Conservation (phyloP, 2,888 invertebrate genomes). For the Morinoia aosen region DNA sequence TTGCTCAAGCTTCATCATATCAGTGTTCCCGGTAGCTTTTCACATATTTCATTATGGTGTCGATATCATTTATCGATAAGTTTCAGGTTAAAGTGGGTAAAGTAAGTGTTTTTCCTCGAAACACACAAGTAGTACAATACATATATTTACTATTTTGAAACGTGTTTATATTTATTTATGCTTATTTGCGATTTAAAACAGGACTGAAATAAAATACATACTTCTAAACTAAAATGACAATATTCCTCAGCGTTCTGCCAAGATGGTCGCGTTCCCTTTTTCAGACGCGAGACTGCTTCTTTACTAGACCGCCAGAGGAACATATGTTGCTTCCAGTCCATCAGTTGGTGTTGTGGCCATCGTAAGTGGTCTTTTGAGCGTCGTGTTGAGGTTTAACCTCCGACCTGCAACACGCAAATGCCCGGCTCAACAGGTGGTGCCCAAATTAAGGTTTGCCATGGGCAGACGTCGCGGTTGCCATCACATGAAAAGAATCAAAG, state of each 20-base stretch:
- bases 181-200: neutral
- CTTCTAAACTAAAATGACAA: neutral
- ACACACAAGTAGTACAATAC: too few relatives aligned
- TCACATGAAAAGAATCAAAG: neutral
- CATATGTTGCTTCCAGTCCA: conserved; percentile 25
- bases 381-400: conserved; percentile 46
- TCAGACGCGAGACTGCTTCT: neutral
- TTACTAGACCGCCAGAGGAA: neutral
- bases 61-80: too few relatives aligned
- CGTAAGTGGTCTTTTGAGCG: conserved; percentile 22
- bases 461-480: neutral
- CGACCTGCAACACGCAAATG: conserved; percentile 50
- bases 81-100: too few relatives aligned
- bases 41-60: too few relatives aligned
- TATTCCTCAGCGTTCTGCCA: neutral
- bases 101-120: too few relatives aligned
- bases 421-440: neutral
- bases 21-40: too few relatives aligned
- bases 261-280: neutral
- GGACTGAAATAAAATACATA: neutral
- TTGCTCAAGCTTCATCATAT: too few relatives aligned
- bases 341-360: neutral
- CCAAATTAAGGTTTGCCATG: neutral
- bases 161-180: neutral
- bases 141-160: neutral